phyloP scores from a whole-genome alignment of 1,140 invertebrate species.

The Lucilia sericata region DNA sequence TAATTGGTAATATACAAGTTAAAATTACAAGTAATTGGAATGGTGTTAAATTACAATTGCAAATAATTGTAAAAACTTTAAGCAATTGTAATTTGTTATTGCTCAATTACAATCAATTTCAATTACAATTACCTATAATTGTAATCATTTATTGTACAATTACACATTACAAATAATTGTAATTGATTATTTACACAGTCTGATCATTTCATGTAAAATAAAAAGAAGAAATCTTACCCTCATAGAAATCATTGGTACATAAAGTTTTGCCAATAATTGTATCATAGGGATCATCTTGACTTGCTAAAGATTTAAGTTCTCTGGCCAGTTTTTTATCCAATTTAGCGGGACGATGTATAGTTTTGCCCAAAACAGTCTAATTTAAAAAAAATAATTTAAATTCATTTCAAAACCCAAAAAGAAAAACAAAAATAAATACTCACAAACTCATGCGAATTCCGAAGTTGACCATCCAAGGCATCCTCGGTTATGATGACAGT shows the following conservation, averaged over 20 bases:
- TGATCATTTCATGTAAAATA: too few relatives aligned
- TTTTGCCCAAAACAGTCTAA: constrained; percentile 91
- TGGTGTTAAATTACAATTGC: too few relatives aligned
- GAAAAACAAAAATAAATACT: constrained; percentile 53
- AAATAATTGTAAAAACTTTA: not conserved
- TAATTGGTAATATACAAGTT: too few relatives aligned
- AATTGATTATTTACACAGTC: too few relatives aligned
- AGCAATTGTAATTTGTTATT: too few relatives aligned
- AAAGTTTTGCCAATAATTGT: constrained; percentile 92
- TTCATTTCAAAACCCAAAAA: not conserved
- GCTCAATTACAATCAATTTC: too few relatives aligned
- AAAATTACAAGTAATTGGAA: too few relatives aligned
- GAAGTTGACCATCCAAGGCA: constrained; percentile 84
- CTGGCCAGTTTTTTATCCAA: constrained; percentile 83
- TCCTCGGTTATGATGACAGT: constrained; percentile 90
- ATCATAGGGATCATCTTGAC: constrained; percentile 84
- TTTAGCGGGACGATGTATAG: constrained; percentile 82
- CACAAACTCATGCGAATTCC: constrained; percentile 77
- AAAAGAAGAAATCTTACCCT: too few relatives aligned
- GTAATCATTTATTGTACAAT: too few relatives aligned
- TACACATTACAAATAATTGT: too few relatives aligned
- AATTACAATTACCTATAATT: too few relatives aligned
- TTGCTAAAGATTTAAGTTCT: constrained; percentile 81
- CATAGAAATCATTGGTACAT: constrained; percentile 98
- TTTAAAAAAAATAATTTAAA: not conserved